Conservation (phyloP, 2,113 vertebrate genomes). For the Ornithorhynchus anatinus region DNA sequence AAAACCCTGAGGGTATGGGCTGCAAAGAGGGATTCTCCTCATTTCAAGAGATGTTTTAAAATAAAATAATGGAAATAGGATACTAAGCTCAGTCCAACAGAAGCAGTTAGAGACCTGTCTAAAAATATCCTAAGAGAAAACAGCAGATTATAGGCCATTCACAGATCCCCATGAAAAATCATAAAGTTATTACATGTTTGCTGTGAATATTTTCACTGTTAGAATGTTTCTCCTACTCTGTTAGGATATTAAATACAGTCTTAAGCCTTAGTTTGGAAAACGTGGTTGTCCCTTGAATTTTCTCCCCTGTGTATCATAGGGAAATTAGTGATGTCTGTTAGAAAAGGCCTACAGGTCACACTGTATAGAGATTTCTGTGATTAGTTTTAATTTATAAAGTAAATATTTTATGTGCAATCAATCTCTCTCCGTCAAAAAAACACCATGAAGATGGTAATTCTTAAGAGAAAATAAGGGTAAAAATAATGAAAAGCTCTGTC, state of each 20-base stretch:
- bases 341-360: not conserved
- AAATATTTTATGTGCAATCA: not conserved
- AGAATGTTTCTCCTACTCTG: not conserved
- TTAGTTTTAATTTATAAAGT: conserved; percentile 24
- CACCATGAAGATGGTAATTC: not conserved
- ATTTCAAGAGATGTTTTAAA: not conserved
- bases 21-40: not conserved
- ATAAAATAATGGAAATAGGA: conserved; percentile 14
- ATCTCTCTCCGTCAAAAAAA: not conserved
- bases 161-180: no score
- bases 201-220: not conserved
- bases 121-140: no score
- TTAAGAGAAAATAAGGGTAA: conserved; percentile 3
- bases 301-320: not conserved
- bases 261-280: not conserved
- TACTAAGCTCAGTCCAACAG: not conserved
- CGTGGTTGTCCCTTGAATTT: not conserved
- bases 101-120: no score
- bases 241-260: not conserved
- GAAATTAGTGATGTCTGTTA: conserved; percentile 23
- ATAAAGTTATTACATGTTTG: not conserved
- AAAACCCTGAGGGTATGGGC: not conserved
- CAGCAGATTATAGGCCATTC: no score
- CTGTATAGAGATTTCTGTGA: not conserved
- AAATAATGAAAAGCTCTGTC: not conserved